phyloP scores from a whole-genome alignment of 2,888 invertebrate genomes.

The Agrochola lychnidis region DNA sequence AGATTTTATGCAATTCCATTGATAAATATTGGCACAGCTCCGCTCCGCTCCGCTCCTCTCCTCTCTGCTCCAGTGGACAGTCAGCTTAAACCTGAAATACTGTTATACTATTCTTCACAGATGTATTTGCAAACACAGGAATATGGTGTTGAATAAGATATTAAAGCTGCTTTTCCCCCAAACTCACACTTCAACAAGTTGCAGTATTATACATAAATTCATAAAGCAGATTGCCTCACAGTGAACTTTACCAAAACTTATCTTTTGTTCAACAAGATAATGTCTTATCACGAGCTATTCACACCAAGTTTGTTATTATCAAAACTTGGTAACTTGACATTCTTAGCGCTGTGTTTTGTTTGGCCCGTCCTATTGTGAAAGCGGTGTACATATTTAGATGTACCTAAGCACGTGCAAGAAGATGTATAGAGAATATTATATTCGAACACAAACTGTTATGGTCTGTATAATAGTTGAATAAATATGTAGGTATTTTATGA shows the following conservation, averaged over 20 bases:
- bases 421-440: background rate
- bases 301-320: slow-evolving; percentile 1
- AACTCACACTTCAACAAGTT: background rate
- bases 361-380: background rate
- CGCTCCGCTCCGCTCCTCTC: too few relatives aligned
- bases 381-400: background rate
- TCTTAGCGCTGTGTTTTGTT: slow-evolving; percentile 3
- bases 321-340: slow-evolving; percentile 4
- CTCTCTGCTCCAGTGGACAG: too few relatives aligned
- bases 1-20: too few relatives aligned
- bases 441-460: background rate
- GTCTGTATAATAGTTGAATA: background rate
- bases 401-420: background rate
- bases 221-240: slow-evolving; percentile 5
- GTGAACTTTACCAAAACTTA: slow-evolving; percentile 28
- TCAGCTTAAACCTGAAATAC: too few relatives aligned
- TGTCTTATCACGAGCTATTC: background rate
- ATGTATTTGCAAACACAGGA: background rate
- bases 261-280: slow-evolving; percentile 31
- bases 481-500: background rate
- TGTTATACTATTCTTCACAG: background rate
- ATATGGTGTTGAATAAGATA: background rate
- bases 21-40: too few relatives aligned
- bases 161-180: background rate
- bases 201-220: slow-evolving; percentile 1